Conservation (phyloP, 2,797 vertebrate genomes). For the Strix occidentalis region DNA sequence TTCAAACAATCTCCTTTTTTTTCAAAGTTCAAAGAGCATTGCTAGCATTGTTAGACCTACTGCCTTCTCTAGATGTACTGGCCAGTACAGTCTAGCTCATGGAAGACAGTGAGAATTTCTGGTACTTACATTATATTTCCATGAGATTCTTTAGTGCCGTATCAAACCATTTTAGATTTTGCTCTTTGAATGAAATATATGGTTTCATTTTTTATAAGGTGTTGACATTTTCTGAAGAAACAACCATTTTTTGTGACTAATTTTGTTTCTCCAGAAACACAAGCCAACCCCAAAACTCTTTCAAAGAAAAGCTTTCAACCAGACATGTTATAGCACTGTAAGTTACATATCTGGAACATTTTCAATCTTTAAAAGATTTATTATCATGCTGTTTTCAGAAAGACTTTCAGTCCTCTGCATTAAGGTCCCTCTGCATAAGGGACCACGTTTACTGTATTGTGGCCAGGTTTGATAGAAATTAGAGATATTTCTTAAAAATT, state of each 20-base stretch:
- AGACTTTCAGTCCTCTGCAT: neutral
- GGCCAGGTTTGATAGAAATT: neutral
- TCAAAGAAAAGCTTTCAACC: neutral
- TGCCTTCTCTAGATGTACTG: neutral
- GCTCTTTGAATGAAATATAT: neutral
- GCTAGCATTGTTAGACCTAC: neutral
- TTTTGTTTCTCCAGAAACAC: neutral
- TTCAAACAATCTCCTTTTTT: neutral
- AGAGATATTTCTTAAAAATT: neutral
- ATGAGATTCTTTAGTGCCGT: neutral
- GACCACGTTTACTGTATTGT: neutral
- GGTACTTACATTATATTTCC: neutral
- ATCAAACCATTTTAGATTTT: neutral
- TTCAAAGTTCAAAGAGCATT: neutral
- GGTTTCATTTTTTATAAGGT: neutral
- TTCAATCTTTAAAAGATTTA: neutral
- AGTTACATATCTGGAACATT: neutral
- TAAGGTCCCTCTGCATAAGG: neutral
- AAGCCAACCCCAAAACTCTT: neutral
- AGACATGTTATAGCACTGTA: neutral
- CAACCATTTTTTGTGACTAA: neutral
- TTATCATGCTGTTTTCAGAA: neutral
- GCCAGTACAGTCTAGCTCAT: neutral
- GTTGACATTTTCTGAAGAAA: neutral
- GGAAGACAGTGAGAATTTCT: neutral